Conservation (phyloP, 2,888 invertebrate species). For the Eupithecia insigniata region DNA sequence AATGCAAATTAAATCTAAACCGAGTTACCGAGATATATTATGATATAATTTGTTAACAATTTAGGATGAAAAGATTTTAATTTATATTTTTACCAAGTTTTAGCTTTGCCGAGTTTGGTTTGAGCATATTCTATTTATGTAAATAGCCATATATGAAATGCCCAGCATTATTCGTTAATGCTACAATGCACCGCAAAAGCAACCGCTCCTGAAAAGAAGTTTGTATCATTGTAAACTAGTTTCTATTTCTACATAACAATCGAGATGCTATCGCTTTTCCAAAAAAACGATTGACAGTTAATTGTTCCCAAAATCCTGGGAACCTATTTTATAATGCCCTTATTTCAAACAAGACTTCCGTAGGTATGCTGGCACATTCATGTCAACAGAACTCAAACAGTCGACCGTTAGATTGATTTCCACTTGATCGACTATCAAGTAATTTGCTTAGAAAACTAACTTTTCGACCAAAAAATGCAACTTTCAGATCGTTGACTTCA, state of each 20-base stretch:
- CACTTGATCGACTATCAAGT: conserved; percentile 65
- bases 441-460: conserved; percentile 55
- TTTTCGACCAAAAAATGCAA: conserved; percentile 66
- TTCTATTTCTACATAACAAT: conserved; percentile 2
- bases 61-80: background rate
- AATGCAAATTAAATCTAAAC: conserved; percentile 1
- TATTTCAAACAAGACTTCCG: conserved; percentile 29
- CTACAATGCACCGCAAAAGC: background rate
- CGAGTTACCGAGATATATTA: background rate
- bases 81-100: background rate
- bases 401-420: conserved; percentile 73
- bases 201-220: background rate
- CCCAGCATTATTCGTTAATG: background rate
- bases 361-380: conserved; percentile 35
- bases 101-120: background rate
- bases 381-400: conserved; percentile 52
- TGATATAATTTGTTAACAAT: background rate
- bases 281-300: conserved; percentile 25
- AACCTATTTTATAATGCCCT: conserved; percentile 24
- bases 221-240: background rate
- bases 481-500: conserved; percentile 73
- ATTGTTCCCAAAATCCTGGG: conserved; percentile 22
- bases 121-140: background rate
- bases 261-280: conserved; percentile 4
- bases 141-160: background rate